Evolutionary conservation across 2,797 vertebrate species (phyloP).

Genomic region (Pristis pectinata): DNA sequence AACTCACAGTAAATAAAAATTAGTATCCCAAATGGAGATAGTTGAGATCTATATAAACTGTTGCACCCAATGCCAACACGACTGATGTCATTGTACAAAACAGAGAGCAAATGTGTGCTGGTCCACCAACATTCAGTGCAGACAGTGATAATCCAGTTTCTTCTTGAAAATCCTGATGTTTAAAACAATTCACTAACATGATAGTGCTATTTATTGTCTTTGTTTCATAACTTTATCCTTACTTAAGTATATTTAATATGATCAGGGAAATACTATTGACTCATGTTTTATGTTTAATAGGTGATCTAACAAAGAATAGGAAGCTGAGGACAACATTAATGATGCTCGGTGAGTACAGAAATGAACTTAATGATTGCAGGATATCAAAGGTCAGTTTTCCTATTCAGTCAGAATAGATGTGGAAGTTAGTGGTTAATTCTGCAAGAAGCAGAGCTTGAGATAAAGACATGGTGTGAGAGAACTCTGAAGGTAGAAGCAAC

Average conservation of each 20-base stretch:
- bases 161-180: neutral
- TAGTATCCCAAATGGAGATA: neutral
- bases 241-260: neutral
- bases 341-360: too few relatives aligned
- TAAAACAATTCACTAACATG: neutral
- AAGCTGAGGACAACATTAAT: neutral
- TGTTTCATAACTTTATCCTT: neutral
- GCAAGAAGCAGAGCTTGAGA: neutral
- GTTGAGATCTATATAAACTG: neutral
- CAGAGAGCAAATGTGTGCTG: neutral
- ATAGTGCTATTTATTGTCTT: neutral
- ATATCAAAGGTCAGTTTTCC: neutral
- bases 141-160: neutral
- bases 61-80: neutral
- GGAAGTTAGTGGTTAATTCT: neutral
- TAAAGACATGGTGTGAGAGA: neutral
- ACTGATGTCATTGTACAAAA: neutral
- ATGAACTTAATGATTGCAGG: neutral
- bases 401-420: neutral
- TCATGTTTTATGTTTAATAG: neutral
- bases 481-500: neutral
- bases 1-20: neutral
- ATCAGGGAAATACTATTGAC: neutral
- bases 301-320: neutral
- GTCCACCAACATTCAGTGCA: neutral